These are phyloP conservation scores for Cinclus cinclus DNA, from an alignment of 2,113 vertebrate genomes.

Conservation along the genomic window DNA sequence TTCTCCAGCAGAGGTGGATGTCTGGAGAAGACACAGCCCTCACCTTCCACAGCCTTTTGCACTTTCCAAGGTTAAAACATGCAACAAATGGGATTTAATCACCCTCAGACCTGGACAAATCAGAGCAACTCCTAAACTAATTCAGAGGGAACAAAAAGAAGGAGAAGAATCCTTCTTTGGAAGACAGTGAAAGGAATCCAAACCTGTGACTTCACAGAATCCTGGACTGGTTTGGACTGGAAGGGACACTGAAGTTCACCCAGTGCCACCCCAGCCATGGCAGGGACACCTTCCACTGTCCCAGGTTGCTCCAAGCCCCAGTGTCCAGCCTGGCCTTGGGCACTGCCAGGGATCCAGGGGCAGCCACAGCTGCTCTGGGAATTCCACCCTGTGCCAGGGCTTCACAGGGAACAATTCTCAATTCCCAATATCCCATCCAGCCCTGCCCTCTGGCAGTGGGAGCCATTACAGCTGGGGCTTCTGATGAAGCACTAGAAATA, in stretches of 20 bases:
- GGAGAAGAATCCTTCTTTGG: background rate
- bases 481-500: background rate
- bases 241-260: background rate
- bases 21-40: background rate
- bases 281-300: background rate
- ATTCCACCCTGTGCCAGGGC: background rate
- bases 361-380: background rate
- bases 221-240: background rate
- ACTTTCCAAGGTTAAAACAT: background rate
- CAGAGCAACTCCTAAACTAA: background rate
- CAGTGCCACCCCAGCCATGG: background rate
- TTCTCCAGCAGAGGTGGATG: accelerated
- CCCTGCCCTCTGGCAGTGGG: background rate
- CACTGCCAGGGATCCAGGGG: background rate
- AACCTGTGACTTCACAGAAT: background rate
- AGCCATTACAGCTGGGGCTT: background rate
- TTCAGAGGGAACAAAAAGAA: background rate
- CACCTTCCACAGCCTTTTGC: background rate
- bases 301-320: background rate
- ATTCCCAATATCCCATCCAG: accelerated
- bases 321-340: accelerated
- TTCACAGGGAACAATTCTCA: background rate
- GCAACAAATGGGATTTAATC: background rate
- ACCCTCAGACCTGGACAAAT: background rate
- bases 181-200: background rate